Conservation (phyloP, 2,888 invertebrate genomes). For the Cheilosia soror region DNA sequence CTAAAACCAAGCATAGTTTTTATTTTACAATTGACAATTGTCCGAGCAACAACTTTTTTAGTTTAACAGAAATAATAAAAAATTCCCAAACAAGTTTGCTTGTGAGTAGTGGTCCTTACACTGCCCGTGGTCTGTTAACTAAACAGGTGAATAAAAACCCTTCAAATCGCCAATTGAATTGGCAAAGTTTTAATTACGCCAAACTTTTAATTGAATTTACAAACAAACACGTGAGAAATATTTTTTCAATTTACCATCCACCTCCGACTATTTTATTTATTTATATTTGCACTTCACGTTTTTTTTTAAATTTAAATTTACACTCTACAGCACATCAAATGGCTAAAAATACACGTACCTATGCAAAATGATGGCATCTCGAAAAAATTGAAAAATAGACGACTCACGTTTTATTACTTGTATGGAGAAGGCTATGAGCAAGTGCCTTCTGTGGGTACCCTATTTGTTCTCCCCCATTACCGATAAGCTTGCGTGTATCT, state of each 20-base stretch:
- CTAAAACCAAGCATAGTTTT: too few species aligned
- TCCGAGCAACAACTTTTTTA: background rate
- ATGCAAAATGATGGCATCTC: background rate
- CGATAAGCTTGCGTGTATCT: conserved; percentile 26
- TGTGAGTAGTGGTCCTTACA: too few species aligned
- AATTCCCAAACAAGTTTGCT: too few species aligned
- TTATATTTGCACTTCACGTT: background rate
- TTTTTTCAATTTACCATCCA: background rate
- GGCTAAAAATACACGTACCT: conserved; percentile 9
- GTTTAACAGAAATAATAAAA: too few species aligned
- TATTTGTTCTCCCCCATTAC: conserved; percentile 54
- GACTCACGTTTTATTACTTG: conserved; percentile 47
- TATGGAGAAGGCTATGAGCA: background rate
- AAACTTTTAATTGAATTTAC: conserved; percentile 25
- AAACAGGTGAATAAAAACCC: background rate
- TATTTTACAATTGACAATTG: too few species aligned
- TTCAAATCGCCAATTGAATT: background rate
- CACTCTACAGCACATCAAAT: conserved; percentile 17
- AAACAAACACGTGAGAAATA: background rate
- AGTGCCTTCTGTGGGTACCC: background rate
- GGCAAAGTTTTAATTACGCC: background rate
- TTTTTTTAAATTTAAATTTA: conserved; percentile 23
- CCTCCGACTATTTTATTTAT: background rate
- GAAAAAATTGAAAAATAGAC: conserved; percentile 11
- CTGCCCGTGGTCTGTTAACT: background rate